phyloP scores from a whole-genome alignment of 1,140 invertebrate species.

The Sipha flava region DNA sequence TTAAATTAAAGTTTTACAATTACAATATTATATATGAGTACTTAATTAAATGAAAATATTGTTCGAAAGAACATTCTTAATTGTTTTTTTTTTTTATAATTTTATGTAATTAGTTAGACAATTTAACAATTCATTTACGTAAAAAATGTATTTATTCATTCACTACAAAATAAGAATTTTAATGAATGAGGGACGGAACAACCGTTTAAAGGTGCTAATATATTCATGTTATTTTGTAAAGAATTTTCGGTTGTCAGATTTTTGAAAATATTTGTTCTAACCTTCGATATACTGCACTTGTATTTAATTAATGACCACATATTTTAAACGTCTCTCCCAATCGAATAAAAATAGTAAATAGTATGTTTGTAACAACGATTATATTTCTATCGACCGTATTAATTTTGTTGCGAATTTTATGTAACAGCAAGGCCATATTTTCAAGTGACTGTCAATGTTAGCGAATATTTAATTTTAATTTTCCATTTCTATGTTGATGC shows the following conservation, averaged over 20 bases:
- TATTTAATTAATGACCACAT: background rate
- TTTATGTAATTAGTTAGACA: too few relatives aligned
- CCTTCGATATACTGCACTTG: background rate
- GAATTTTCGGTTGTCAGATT: background rate
- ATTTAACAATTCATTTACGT: too few relatives aligned
- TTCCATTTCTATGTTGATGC: background rate
- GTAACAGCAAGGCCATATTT: background rate
- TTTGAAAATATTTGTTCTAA: background rate
- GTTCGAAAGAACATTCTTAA: too few relatives aligned
- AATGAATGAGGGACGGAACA: too few relatives aligned
- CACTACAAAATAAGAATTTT: too few relatives aligned
- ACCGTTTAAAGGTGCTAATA: too few relatives aligned
- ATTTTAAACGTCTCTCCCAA: background rate
- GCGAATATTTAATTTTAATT: background rate
- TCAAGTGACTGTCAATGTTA: background rate
- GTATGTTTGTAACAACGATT: background rate
- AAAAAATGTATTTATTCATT: too few relatives aligned
- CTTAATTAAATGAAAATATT: too few relatives aligned
- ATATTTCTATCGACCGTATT: slow-evolving; percentile 9
- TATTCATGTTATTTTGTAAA: too few relatives aligned
- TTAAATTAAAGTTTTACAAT: too few relatives aligned
- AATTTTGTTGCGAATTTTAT: background rate
- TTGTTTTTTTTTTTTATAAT: too few relatives aligned
- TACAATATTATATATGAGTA: too few relatives aligned
- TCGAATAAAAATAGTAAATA: background rate